Evolutionary conservation across 2,113 vertebrate genomes (phyloP), one percentile per base, ranked within the genome.

Genomic region (Ariopsis seemanni): DNA sequence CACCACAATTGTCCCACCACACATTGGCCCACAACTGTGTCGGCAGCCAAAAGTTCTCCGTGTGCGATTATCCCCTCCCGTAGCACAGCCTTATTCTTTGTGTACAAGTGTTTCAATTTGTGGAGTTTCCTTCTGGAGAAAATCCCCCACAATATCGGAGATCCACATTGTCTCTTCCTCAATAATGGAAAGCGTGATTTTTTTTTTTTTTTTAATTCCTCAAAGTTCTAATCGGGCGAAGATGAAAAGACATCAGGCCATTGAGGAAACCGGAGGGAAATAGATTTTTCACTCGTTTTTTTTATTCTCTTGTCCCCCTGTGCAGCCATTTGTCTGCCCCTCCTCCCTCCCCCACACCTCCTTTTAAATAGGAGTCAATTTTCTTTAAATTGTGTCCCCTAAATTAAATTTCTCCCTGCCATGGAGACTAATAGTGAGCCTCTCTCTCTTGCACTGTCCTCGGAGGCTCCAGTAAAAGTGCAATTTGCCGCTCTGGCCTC

Each of bases 11-110:
- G 97, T 98, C 97, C 96, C 95, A 94, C 93, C 90, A 95, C 93
- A 88, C 94, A 95, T 96, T 96, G 91, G 94, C 94, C 93, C 85
- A 89, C 93, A 95, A 95, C 96, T 92, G 94, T 93, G 93, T 95
- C 95, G 95, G 96, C 96, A 96, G 94, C 96, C 96, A 97, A 97
- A 93, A 96, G 96, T 97, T 97, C 95, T 96, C 94, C 95, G 95
- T 96, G 95, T 93, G 95, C 94, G 93, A 95, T 97, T 97, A 94
- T 95, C 93, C 95, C 96, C 95, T 95, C 95, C 94, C 94, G 94
- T 95, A 93, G 91, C 82, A 92, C 92, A 74, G 96, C 95, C 96
- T 96, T 95, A 93, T 94, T 95, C 96, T 97, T 98, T 97, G 95
- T 97, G 93, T 94, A 65, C 90, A 96, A 95, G 93, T 95, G 81